These are phyloP conservation scores for Dendrolimus houi DNA, from an alignment of 2,888 invertebrate genomes.

Conservation along the genomic window DNA sequence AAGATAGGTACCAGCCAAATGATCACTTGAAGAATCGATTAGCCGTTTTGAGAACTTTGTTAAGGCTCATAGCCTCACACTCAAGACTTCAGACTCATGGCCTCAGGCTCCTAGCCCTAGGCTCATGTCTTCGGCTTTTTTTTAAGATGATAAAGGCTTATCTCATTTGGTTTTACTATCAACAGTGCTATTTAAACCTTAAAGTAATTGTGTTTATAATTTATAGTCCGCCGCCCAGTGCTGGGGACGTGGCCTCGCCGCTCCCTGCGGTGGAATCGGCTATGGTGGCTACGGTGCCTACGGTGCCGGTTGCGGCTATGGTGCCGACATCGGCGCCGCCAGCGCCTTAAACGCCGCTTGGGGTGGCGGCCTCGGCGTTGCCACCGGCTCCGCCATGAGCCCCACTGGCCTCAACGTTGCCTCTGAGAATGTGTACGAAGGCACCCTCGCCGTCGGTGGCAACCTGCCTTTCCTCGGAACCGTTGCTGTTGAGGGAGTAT, in stretches of 20 bases:
- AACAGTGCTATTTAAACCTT: too few relatives aligned
- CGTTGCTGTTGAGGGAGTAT: background rate
- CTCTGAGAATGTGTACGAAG: background rate
- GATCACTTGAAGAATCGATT: too few relatives aligned
- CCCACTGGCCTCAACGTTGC: background rate
- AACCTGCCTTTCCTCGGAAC: background rate
- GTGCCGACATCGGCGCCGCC: constrained; percentile 5
- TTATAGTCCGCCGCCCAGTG: background rate
- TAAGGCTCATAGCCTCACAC: too few relatives aligned
- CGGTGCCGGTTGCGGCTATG: constrained; percentile 9
- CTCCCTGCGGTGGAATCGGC: constrained; percentile 5
- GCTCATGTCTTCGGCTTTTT: too few relatives aligned
- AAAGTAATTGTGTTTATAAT: background rate
- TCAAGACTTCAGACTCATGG: too few relatives aligned
- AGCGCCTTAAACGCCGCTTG: background rate
- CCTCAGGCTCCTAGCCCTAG: too few relatives aligned
- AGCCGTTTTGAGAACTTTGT: too few relatives aligned
- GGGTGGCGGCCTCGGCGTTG: background rate
- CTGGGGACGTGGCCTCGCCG: background rate
- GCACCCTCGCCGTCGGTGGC: background rate
- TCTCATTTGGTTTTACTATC: too few relatives aligned
- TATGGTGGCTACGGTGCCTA: constrained; percentile 9
- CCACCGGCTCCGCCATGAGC: background rate
- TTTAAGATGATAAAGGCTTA: too few relatives aligned
- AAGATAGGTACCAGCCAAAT: too few relatives aligned